A percentile compares a stretch with the other conserved stretches of the same genome.
Conservation (phyloP, 2,888 invertebrate species). For the Argynnis bischoffii region DNA sequence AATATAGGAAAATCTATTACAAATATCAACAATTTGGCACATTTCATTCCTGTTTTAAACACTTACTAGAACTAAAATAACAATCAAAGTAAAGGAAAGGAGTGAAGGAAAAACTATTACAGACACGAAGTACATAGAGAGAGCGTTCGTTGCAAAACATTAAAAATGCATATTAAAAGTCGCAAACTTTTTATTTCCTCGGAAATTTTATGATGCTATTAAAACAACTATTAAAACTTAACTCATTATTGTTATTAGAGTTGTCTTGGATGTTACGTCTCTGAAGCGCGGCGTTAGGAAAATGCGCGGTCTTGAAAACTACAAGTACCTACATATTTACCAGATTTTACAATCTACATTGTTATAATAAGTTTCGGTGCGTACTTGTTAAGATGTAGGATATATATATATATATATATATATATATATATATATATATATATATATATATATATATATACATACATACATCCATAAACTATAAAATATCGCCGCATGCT, state of each 20-base stretch:
- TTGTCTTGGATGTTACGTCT: background rate
- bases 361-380: too few species aligned
- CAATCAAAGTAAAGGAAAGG: conserved; percentile 43
- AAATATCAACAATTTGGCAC: conserved; percentile 79
- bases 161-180: background rate
- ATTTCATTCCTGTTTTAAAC: conserved; percentile 47
- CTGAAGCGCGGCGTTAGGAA: too few species aligned
- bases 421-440: too few species aligned
- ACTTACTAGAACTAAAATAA: conserved; percentile 41
- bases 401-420: too few species aligned
- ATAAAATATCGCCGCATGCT: too few species aligned
- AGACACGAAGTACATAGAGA: conserved; percentile 17
- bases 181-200: conserved; percentile 5
- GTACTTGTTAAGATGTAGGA: too few species aligned
- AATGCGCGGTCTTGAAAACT: too few species aligned
- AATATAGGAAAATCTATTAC: conserved; percentile 47
- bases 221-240: conserved; percentile 11
- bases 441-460: too few species aligned
- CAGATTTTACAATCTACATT: too few species aligned
- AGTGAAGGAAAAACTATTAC: conserved; percentile 28
- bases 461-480: too few species aligned
- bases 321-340: too few species aligned
- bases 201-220: conserved; percentile 3
- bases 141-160: conserved; percentile 28
- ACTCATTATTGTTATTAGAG: conserved; percentile 1